Conservation (phyloP, 2,888 invertebrate genomes). For the Galerucella calmariensis region DNA sequence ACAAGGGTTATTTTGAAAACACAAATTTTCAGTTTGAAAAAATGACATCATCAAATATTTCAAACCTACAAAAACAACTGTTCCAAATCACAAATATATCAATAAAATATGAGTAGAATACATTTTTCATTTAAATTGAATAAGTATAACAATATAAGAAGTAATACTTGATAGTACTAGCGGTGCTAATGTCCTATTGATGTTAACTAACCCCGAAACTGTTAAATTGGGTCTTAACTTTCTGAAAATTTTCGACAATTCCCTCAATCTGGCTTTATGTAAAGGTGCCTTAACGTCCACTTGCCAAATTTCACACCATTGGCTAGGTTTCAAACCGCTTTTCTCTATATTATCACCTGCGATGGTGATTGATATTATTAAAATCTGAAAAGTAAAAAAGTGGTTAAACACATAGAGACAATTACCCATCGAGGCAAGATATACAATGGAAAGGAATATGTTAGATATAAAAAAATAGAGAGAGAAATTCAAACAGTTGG, state of each 20-base stretch:
- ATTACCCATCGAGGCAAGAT: not conserved
- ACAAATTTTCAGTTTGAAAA: not conserved
- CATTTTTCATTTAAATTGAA: not conserved
- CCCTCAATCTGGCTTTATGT: not conserved
- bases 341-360: constrained; percentile 2
- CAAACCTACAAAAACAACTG: too few relatives aligned
- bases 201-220: not conserved
- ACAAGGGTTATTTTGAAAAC: not conserved
- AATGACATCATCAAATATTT: not conserved
- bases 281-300: not conserved
- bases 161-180: not conserved
- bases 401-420: not conserved
- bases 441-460: too few relatives aligned
- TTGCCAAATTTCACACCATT: not conserved
- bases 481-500: too few relatives aligned
- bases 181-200: not conserved
- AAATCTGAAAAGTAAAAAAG: not conserved
- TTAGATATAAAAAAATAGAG: too few relatives aligned
- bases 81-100: too few relatives aligned
- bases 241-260: not conserved
- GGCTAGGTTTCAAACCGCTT: not conserved
- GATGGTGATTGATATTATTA: not conserved
- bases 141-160: not conserved
- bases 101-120: not conserved
- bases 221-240: not conserved